phyloP scores from a whole-genome alignment of 2,888 invertebrate species.

The Anticlea derivata region DNA sequence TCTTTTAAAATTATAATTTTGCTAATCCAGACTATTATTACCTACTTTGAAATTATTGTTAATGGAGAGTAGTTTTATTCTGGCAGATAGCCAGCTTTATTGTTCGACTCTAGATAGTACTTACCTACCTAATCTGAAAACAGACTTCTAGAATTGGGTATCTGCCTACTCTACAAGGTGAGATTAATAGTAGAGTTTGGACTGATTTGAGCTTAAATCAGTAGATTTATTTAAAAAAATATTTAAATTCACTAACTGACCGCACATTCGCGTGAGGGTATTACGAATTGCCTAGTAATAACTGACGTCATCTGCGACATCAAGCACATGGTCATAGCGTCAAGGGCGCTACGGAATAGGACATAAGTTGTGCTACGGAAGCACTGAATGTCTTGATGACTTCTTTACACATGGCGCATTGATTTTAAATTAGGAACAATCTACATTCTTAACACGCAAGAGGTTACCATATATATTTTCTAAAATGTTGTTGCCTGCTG shows the following conservation, averaged over 20 bases:
- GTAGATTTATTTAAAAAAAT: not conserved
- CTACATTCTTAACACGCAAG: not conserved
- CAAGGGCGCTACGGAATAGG: constrained; percentile 41
- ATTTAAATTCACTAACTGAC: constrained; percentile 22
- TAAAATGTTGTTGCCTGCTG: too few relatives aligned
- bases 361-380: constrained; percentile 10
- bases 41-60: too few relatives aligned
- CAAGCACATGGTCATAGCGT: constrained; percentile 42
- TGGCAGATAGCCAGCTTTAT: too few relatives aligned
- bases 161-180: too few relatives aligned
- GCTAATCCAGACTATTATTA: too few relatives aligned
- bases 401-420: not conserved
- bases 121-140: too few relatives aligned
- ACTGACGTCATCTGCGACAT: constrained; percentile 34
- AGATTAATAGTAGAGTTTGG: too few relatives aligned
- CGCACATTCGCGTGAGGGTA: constrained; percentile 33
- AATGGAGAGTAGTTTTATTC: too few relatives aligned
- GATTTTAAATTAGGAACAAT: not conserved
- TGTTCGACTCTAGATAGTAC: too few relatives aligned
- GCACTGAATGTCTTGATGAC: constrained; percentile 23
- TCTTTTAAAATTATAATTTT: too few relatives aligned
- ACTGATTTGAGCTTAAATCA: too few relatives aligned
- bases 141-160: too few relatives aligned
- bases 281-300: constrained; percentile 27
- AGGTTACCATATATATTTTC: not conserved